Percentiles rank a stretch among this genome's conserved stretches.
Conservation (phyloP, 2,113 vertebrate genomes). For the Myanophis thanlyinensis region DNA sequence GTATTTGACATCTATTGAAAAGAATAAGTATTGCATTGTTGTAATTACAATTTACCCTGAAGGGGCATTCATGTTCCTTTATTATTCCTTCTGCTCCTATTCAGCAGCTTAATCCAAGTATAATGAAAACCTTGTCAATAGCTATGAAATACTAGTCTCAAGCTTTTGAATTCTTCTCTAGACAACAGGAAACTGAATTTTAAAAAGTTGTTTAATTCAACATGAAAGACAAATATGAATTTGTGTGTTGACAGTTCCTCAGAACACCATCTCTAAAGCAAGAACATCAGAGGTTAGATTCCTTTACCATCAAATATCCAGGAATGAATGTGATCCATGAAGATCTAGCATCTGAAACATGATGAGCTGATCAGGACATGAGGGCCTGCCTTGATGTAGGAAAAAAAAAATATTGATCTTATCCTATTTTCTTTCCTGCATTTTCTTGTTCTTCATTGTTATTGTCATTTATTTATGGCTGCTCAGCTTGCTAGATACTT, state of each 20-base stretch:
- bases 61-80: not conserved
- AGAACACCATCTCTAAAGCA: not conserved
- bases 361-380: not conserved
- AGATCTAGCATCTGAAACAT: not conserved
- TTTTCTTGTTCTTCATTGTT: not conserved
- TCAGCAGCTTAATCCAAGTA: not conserved
- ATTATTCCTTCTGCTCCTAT: not conserved
- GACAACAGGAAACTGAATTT: not conserved
- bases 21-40: not conserved
- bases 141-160: not conserved
- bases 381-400: not conserved
- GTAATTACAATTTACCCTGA: conserved; percentile 4
- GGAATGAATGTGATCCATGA: not conserved
- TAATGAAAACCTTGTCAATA: conserved; percentile 1
- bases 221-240: not conserved
- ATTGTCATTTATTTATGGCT: not conserved
- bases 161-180: not conserved
- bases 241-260: not conserved
- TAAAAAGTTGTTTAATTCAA: not conserved
- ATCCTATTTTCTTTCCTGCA: not conserved
- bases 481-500: not conserved
- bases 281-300: not conserved
- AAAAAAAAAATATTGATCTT: not conserved
- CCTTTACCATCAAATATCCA: not conserved
- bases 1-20: not conserved